These are phyloP conservation scores for Etheostoma perlongum DNA, from an alignment of 2,797 vertebrate genomes.

Conservation along the genomic window DNA sequence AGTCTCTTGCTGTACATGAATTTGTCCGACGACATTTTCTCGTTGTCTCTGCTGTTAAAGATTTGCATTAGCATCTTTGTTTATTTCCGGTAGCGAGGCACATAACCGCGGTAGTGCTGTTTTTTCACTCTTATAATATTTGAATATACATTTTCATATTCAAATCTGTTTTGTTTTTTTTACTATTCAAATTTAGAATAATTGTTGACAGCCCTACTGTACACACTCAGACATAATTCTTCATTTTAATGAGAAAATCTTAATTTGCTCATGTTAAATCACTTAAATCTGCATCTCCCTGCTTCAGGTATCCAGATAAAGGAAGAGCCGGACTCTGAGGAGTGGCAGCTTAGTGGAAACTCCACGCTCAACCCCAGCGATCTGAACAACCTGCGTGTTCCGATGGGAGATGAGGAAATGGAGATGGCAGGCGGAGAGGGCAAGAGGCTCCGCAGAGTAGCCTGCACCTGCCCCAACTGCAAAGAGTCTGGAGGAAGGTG, in stretches of 20 bases:
- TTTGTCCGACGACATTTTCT: too few relatives aligned
- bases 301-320: slow-evolving; percentile 96
- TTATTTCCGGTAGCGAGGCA: too few relatives aligned
- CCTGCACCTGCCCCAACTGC: slow-evolving; percentile 99
- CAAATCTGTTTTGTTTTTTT: too few relatives aligned
- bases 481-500: slow-evolving; percentile 99
- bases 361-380: slow-evolving; percentile 97
- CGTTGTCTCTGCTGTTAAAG: too few relatives aligned
- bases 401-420: slow-evolving; percentile 94
- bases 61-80: too few relatives aligned
- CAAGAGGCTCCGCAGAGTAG: slow-evolving; percentile 96
- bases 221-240: background rate
- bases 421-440: slow-evolving; percentile 93
- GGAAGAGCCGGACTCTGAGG: slow-evolving; percentile 98
- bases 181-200: too few relatives aligned
- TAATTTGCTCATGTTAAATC: background rate
- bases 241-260: background rate
- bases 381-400: slow-evolving; percentile 95
- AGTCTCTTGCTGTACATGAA: too few relatives aligned
- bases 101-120: too few relatives aligned
- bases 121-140: too few relatives aligned
- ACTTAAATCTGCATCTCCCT: background rate
- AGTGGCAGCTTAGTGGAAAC: slow-evolving; percentile 95
- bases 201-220: too few relatives aligned
- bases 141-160: too few relatives aligned